These are phyloP conservation scores for Microplitis mediator DNA, from an alignment of 1,140 invertebrate species.

Conservation along the genomic window DNA sequence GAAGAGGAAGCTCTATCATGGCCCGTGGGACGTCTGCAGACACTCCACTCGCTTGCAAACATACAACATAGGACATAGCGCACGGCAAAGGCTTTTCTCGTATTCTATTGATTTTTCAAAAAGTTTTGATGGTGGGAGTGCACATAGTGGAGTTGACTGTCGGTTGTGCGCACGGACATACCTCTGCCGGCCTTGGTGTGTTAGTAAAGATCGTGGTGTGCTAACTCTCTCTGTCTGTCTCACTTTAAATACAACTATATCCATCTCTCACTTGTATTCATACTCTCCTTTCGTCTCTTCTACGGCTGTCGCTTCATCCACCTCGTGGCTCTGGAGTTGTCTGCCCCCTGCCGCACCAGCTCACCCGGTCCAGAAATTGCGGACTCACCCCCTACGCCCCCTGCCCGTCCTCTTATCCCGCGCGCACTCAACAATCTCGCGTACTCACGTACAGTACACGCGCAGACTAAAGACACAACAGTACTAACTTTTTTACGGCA, in stretches of 20 bases:
- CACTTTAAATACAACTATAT: background rate
- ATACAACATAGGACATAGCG: conserved; percentile 3
- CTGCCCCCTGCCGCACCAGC: conserved; percentile 1
- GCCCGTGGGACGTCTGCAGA: conserved; percentile 15
- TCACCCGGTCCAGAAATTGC: conserved; percentile 7
- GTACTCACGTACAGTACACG: conserved; percentile 30
- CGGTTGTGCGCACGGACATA: conserved; percentile 49
- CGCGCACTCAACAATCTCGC: conserved; percentile 25
- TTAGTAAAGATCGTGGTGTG: conserved; percentile 29
- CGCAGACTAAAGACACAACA: conserved; percentile 8
- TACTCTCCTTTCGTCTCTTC: background rate
- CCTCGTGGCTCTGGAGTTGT: conserved; percentile 16
- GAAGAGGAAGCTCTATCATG: conserved; percentile 12
- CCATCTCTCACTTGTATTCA: background rate
- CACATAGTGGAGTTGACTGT: conserved; percentile 34
- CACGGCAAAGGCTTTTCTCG: conserved; percentile 59
- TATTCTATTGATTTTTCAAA: conserved; percentile 64
- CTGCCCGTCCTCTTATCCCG: conserved; percentile 16
- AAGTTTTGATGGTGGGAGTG: conserved; percentile 53
- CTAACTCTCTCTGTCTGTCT: conserved; percentile 2
- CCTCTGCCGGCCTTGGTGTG: conserved; percentile 33
- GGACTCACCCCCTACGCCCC: conserved; percentile 21
- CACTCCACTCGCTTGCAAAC: conserved; percentile 24
- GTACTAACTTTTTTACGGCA: conserved; percentile 1
- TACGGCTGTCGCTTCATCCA: conserved; percentile 1